These are phyloP conservation scores for Synergus japonicus DNA, from an alignment of 2,888 invertebrate genomes.

Conservation along the genomic window DNA sequence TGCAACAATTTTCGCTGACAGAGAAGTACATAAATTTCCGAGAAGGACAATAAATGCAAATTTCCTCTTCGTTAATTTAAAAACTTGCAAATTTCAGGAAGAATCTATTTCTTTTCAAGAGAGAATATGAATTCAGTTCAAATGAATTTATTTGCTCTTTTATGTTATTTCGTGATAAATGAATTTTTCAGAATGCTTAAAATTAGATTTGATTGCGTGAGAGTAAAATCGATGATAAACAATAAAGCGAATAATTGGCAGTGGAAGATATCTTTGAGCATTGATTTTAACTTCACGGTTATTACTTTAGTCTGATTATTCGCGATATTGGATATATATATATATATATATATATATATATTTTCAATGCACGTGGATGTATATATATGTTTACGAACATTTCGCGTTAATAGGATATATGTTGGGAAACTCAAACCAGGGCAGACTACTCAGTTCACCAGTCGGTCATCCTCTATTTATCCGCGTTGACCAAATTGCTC, in stretches of 20 bases:
- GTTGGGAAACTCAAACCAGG: conserved; percentile 51
- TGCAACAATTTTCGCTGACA: neutral
- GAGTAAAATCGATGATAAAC: neutral
- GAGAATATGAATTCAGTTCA: neutral
- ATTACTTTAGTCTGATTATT: conserved; percentile 27
- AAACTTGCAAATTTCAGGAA: neutral
- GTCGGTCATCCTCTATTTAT: conserved; percentile 56
- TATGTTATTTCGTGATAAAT: too few species aligned
- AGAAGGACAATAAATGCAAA: neutral
- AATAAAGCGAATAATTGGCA: conserved; percentile 7
- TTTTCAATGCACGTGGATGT: neutral
- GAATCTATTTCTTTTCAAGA: neutral
- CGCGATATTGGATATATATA: conserved; percentile 2
- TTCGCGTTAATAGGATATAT: conserved; percentile 58
- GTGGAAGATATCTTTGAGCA: conserved; percentile 7
- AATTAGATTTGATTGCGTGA: neutral
- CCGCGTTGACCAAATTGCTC: conserved; percentile 55
- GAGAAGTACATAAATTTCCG: neutral
- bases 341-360: neutral
- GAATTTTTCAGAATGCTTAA: neutral
- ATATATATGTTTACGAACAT: conserved; percentile 31
- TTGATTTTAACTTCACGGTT: conserved; percentile 19
- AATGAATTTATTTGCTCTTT: too few species aligned
- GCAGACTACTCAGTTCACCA: conserved; percentile 43
- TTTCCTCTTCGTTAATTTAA: neutral